A percentile compares a stretch with the other conserved stretches of the same genome.
Evolutionary conservation across 2,888 invertebrate species (phyloP).

Genomic region (Lymantria dispar): DNA sequence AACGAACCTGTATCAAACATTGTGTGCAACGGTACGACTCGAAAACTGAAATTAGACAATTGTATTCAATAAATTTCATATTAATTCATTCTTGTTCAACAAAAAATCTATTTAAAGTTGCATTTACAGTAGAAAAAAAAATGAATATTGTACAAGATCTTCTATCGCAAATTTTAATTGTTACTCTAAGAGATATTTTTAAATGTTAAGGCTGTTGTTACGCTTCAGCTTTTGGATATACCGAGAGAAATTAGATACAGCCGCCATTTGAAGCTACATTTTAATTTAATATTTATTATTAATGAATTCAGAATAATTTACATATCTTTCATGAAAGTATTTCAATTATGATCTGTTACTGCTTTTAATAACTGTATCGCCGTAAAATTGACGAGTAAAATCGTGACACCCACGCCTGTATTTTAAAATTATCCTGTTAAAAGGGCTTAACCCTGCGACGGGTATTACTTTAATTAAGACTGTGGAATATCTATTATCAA

Average conservation of each 20-base stretch:
- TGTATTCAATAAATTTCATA: slow-evolving; percentile 41
- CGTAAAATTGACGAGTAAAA: background rate
- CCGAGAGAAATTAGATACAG: background rate
- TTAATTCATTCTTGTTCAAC: slow-evolving; percentile 33
- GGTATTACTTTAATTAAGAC: slow-evolving; percentile 15
- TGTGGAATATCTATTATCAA: slow-evolving; percentile 15
- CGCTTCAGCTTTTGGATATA: background rate
- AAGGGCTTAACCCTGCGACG: background rate
- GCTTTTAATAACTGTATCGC: background rate
- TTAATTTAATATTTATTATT: slow-evolving; percentile 1
- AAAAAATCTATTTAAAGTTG: slow-evolving; percentile 33
- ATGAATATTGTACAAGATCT: background rate
- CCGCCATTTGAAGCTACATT: slow-evolving; percentile 1
- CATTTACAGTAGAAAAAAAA: background rate
- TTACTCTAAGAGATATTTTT: slow-evolving; percentile 1
- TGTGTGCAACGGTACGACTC: slow-evolving; percentile 19
- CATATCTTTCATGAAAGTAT: slow-evolving; percentile 4
- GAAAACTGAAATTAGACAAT: slow-evolving; percentile 41
- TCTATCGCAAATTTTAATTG: slow-evolving; percentile 21
- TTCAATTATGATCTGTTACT: background rate
- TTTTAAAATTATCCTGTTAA: background rate
- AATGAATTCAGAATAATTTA: slow-evolving; percentile 4
- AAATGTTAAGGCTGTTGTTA: background rate
- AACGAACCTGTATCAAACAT: slow-evolving; percentile 21
- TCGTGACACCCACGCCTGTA: background rate